Conservation (phyloP, 1,140 invertebrate genomes). For the Diploscapter pachys region DNA sequence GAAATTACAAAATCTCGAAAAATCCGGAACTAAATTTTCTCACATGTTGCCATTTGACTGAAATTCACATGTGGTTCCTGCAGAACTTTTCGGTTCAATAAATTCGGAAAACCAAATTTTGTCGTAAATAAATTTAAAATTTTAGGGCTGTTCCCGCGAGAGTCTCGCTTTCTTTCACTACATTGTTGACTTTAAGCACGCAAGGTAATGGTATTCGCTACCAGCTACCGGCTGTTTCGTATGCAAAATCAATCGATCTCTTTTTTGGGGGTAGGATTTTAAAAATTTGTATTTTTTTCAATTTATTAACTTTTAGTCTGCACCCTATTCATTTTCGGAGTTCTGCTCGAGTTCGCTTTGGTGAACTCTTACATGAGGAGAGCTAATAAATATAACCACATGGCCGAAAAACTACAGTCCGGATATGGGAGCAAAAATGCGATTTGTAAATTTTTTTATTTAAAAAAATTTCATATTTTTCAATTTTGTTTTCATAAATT, state of each 20-base stretch:
- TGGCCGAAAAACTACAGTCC: slow-evolving; percentile 36
- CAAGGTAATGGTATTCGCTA: slow-evolving; percentile 92
- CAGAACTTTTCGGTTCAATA: too few species aligned
- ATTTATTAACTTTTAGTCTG: slow-evolving; percentile 35
- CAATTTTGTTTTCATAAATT: background rate
- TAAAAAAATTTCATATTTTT: background rate
- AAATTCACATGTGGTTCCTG: too few species aligned
- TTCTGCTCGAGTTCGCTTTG: slow-evolving; percentile 85
- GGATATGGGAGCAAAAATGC: slow-evolving; percentile 10
- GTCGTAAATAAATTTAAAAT: too few species aligned
- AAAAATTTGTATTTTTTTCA: too few species aligned
- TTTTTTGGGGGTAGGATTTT: slow-evolving; percentile 35
- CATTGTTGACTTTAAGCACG: slow-evolving; percentile 88
- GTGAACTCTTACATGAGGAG: slow-evolving; percentile 69
- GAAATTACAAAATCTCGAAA: too few species aligned
- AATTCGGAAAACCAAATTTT: too few species aligned
- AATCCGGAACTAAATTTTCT: too few species aligned
- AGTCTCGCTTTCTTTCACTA: slow-evolving; percentile 88
- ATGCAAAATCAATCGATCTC: slow-evolving; percentile 44
- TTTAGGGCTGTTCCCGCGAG: slow-evolving; percentile 79
- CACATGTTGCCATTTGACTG: too few species aligned
- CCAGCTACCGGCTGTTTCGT: slow-evolving; percentile 62
- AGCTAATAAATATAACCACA: slow-evolving; percentile 43
- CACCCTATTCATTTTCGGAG: slow-evolving; percentile 88
- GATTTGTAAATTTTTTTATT: slow-evolving; percentile 22